Conservation (phyloP, 2,888 invertebrate genomes). For the Platerodrilus igneus region DNA sequence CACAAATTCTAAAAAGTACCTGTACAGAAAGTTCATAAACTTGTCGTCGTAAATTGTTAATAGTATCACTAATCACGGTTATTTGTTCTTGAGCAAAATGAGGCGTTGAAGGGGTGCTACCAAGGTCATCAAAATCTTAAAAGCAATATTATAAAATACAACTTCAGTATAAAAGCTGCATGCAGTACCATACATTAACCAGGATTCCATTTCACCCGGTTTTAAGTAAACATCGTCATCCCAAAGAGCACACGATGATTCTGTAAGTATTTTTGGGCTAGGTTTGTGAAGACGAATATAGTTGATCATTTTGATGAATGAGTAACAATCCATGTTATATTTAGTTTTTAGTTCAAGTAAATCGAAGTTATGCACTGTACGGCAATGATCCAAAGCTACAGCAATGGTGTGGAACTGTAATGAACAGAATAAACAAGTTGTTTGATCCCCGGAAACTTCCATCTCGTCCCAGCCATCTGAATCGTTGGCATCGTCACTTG, state of each 20-base stretch:
- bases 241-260: constrained; percentile 58
- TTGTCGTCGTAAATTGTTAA: constrained; percentile 44
- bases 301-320: constrained; percentile 76
- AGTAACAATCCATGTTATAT: constrained; percentile 76
- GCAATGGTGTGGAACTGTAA: constrained; percentile 57
- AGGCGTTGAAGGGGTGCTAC: constrained; percentile 47
- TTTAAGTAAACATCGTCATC: constrained; percentile 71
- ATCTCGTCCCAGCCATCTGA: constrained; percentile 56
- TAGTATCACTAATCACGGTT: constrained; percentile 45
- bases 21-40: constrained; percentile 44
- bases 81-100: constrained; percentile 48
- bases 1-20: constrained; percentile 32
- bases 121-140: constrained; percentile 52
- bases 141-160: constrained; percentile 16
- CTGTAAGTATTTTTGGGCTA: constrained; percentile 52
- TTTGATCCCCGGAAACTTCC: constrained; percentile 48
- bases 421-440: constrained; percentile 70
- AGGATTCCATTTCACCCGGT: constrained; percentile 72
- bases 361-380: constrained; percentile 60
- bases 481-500: constrained; percentile 38
- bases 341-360: constrained; percentile 61
- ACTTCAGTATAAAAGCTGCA: constrained; percentile 7
- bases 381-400: constrained; percentile 64
- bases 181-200: constrained; percentile 72
- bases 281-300: constrained; percentile 66